phyloP scores from a whole-genome alignment of 2,113 vertebrate genomes.

The Picathartes gymnocephalus region DNA sequence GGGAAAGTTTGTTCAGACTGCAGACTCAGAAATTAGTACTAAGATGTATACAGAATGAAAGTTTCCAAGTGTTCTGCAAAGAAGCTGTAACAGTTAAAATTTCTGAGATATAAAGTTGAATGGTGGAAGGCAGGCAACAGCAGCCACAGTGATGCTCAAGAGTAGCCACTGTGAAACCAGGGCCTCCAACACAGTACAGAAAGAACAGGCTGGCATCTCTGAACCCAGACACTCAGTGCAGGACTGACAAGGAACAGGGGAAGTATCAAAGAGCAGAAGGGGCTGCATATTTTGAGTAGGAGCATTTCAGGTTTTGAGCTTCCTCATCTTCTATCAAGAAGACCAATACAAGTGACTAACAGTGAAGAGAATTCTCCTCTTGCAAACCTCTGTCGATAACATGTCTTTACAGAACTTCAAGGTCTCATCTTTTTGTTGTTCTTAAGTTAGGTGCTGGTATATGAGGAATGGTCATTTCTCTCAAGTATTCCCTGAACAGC shows the following conservation, averaged over 20 bases:
- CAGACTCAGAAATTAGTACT: background rate
- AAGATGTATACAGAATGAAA: background rate
- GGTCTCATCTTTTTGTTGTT: background rate
- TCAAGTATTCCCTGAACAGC: background rate
- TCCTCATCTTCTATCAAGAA: background rate
- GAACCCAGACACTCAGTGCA: background rate
- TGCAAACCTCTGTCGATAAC: background rate
- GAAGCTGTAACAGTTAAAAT: background rate
- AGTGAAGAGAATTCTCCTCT: background rate
- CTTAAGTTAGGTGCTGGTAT: background rate
- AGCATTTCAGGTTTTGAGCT: background rate
- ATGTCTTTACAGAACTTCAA: background rate
- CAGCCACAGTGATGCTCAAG: background rate
- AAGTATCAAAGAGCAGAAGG: background rate
- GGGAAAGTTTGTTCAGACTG: background rate
- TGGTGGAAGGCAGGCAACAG: background rate
- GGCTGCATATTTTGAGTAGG: background rate
- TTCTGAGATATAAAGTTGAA: background rate
- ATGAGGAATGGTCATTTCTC: background rate
- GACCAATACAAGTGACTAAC: background rate
- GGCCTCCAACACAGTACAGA: background rate
- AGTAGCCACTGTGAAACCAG: background rate
- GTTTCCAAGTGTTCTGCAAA: background rate
- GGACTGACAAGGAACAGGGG: background rate
- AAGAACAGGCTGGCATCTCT: background rate